Base-by-base conservation (phyloP, 2,113 vertebrate species). In the Hypomesus transpacificus region DNA sequence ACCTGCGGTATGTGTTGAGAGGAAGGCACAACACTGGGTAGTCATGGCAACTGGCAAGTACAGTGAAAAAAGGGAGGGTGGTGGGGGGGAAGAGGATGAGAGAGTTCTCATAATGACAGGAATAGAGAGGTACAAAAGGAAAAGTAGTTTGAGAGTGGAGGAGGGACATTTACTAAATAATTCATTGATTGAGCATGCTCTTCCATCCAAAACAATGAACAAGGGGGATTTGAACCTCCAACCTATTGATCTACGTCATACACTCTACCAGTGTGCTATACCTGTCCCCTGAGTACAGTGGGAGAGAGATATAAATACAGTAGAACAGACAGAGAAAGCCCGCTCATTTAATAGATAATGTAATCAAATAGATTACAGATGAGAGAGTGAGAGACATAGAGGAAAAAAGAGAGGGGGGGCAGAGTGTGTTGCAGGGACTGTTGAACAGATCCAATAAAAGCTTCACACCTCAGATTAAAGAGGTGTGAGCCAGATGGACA, bases 1-100 rank as follows among this genome's bases (percentile, higher is more conserved):
- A 87, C 80, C 85, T 82, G 80, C 13, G 77, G 87, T 91, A 91
- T 91, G 87, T 90, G 83, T 87, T 84, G 82, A 77, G 80, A 89
- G 77, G 69, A 75, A 89, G 87, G 78, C 86, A 87, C 90, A 91
- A 91, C 85, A 91, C 76, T 26, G 68, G 63, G 90, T 92, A 84
- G 75, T 85, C 87, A 89, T 86, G 84, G 90, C 86, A 91, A 91
- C 90, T 70, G 70, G 63, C 69, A 51, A 79, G 77, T 72, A 18
- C 53, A 39, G 81, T 65, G 70, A 74, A 78, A 81, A 65, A 64
- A 73, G 14, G 20, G 58, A 62, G 58, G 52, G 66, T 64, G 74
- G 79, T 60, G 75, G 65, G 57, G 75, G 69, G 56, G 68, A 66
- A 3, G 75, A 77, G 0, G 18, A 74, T 65, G 52, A 71, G 70